A percentile compares a stretch with the other conserved stretches of the same genome.
These are phyloP conservation scores for Sebastes cheni DNA, from an alignment of 2,797 vertebrate species.

Conservation along the genomic window DNA sequence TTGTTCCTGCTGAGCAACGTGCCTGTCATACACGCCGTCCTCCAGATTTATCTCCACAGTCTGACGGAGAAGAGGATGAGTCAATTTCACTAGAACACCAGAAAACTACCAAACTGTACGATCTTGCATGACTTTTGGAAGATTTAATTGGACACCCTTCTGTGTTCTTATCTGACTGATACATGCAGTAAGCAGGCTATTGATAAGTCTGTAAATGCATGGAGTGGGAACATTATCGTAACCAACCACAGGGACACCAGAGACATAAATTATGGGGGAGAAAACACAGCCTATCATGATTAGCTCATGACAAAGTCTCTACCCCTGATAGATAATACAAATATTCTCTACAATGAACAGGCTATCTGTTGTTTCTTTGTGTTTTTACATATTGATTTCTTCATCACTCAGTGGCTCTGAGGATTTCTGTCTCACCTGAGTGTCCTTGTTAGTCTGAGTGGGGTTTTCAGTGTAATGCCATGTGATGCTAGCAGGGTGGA, in stretches of 20 bases:
- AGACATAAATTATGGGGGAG: too few relatives aligned
- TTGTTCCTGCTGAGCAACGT: conserved; percentile 66
- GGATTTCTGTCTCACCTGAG: conserved; percentile 43
- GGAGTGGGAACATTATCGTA: background rate
- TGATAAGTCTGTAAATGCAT: background rate
- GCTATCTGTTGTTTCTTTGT: background rate
- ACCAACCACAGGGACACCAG: background rate
- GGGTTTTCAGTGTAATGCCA: conserved; percentile 92
- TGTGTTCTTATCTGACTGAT: background rate
- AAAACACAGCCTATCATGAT: background rate
- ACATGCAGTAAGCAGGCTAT: background rate
- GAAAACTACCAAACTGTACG: background rate
- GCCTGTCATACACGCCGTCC: conserved; percentile 75
- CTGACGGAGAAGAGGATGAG: conserved; percentile 70
- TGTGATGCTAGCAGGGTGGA: conserved; percentile 89
- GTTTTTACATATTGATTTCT: background rate
- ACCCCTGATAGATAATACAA: background rate
- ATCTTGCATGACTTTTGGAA: background rate
- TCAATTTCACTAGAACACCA: background rate
- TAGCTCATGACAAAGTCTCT: background rate
- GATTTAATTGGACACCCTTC: background rate
- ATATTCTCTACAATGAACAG: background rate
- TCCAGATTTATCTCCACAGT: conserved; percentile 86
- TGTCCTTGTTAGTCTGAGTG: conserved; percentile 61
- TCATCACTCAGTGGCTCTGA: background rate